Percentiles rank a stretch among this genome's conserved stretches.
These are phyloP conservation scores for Spodoptera litura DNA, from an alignment of 1,140 invertebrate species.

Conservation along the genomic window DNA sequence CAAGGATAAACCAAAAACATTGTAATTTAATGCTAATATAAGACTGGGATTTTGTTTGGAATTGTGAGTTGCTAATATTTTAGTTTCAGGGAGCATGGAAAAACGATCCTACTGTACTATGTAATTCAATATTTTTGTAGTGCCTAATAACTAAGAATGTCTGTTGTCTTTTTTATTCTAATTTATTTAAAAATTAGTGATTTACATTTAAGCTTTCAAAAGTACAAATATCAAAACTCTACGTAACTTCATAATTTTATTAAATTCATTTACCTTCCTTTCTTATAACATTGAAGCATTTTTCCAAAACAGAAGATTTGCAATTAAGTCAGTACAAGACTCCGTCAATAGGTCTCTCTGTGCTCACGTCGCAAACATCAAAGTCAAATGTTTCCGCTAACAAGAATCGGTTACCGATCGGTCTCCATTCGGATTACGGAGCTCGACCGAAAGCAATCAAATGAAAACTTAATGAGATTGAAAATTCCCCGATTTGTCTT, in stretches of 20 bases:
- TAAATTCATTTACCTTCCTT: background rate
- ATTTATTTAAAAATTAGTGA: too few relatives aligned
- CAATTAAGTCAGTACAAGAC: background rate
- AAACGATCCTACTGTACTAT: too few relatives aligned
- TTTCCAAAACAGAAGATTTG: background rate
- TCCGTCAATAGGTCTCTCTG: background rate
- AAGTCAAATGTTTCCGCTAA: constrained; percentile 37
- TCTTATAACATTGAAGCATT: too few relatives aligned
- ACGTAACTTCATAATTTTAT: background rate
- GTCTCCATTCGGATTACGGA: constrained; percentile 23
- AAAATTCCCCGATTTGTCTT: constrained; percentile 44
- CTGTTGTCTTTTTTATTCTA: too few relatives aligned
- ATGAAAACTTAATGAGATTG: constrained; percentile 48
- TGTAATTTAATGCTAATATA: too few relatives aligned
- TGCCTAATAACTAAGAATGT: too few relatives aligned
- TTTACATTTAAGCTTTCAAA: too few relatives aligned
- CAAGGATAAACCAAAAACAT: background rate
- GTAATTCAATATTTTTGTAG: too few relatives aligned
- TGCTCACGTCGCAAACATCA: constrained; percentile 13
- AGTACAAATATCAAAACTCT: too few relatives aligned
- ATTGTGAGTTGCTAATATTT: background rate
- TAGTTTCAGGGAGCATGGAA: too few relatives aligned
- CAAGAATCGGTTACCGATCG: constrained; percentile 38
- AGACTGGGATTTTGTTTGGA: background rate
- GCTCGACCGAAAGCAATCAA: constrained; percentile 35